These are phyloP conservation scores for Neodiprion fabricii DNA, from an alignment of 1,140 invertebrate genomes.

Conservation along the genomic window DNA sequence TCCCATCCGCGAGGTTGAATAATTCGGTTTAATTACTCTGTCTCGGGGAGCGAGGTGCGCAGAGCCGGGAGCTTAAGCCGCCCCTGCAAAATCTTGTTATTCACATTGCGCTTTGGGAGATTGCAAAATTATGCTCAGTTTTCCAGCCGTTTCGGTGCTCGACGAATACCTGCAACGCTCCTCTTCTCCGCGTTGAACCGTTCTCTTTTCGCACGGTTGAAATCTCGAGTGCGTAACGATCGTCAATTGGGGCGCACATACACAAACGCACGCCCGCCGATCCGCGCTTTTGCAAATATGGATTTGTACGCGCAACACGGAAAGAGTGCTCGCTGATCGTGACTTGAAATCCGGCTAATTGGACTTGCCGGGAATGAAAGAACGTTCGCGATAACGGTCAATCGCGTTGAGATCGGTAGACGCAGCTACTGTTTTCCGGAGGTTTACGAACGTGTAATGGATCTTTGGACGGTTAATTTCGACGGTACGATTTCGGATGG, in stretches of 20 bases:
- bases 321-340: background rate
- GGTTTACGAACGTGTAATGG: too few relatives aligned
- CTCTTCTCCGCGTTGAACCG: background rate
- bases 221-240: background rate
- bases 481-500: too few relatives aligned
- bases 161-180: too few relatives aligned
- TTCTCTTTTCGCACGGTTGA: background rate
- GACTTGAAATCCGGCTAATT: background rate
- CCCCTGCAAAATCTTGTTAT: background rate
- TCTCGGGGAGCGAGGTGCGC: background rate
- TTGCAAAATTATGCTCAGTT: slow-evolving; percentile 4
- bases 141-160: background rate
- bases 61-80: background rate
- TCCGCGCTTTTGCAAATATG: too few relatives aligned
- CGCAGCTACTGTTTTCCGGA: too few relatives aligned
- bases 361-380: background rate
- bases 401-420: background rate
- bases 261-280: background rate
- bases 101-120: background rate
- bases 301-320: too few relatives aligned
- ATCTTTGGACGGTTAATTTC: too few relatives aligned
- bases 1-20: background rate
- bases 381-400: background rate
- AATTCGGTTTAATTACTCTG: slow-evolving; percentile 6
- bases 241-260: background rate